These are phyloP conservation scores for Ooceraea biroi DNA, from an alignment of 1,140 invertebrate genomes.

Conservation along the genomic window DNA sequence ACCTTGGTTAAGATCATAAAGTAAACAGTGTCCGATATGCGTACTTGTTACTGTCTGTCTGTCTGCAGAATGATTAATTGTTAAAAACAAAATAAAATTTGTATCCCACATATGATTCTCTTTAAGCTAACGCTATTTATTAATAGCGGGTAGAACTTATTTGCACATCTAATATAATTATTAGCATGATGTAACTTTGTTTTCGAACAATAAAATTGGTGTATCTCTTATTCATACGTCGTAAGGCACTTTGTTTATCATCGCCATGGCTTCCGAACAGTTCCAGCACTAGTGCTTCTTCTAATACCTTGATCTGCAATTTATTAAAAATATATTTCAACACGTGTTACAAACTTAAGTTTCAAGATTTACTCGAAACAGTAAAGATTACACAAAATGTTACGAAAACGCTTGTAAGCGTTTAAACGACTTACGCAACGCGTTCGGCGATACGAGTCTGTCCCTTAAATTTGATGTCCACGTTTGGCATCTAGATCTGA, in stretches of 20 bases:
- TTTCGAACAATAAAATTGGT: constrained; percentile 8
- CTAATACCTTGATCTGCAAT: constrained; percentile 82
- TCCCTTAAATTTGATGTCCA: constrained; percentile 83
- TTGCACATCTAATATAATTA: too few species aligned
- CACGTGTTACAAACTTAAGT: too few species aligned
- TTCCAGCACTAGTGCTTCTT: constrained; percentile 83
- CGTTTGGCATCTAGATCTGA: constrained; percentile 83
- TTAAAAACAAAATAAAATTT: too few species aligned
- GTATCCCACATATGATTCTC: too few species aligned
- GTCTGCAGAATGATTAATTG: too few species aligned
- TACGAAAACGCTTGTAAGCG: neutral
- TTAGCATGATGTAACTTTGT: neutral
- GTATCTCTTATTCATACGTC: constrained; percentile 21
- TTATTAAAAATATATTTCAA: constrained; percentile 32
- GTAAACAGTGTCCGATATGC: too few species aligned
- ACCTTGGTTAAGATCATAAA: too few species aligned
- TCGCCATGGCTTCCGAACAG: constrained; percentile 84
- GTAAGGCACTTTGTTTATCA: constrained; percentile 70
- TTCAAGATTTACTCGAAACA: too few species aligned
- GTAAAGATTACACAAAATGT: neutral
- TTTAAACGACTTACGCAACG: constrained; percentile 76
- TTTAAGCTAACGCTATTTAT: too few species aligned
- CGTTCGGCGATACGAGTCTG: constrained; percentile 77
- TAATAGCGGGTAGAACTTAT: too few species aligned
- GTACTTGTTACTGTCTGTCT: too few species aligned